Conservation (phyloP, 2,797 vertebrate species). For the Hephaestus fuliginosus region DNA sequence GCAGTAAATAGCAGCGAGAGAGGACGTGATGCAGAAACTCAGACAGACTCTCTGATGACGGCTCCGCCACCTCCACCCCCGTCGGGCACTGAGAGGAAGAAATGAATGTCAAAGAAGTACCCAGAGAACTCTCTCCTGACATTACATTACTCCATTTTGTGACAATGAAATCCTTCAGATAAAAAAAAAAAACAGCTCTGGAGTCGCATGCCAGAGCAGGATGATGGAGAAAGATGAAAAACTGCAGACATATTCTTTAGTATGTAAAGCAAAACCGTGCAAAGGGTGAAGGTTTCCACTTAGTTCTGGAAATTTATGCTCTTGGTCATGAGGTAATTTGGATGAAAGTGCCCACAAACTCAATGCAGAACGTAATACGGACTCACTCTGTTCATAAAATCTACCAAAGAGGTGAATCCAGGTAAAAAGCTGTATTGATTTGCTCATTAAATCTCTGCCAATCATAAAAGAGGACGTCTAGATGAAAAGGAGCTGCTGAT, state of each 20-base stretch:
- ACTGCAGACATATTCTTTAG: neutral
- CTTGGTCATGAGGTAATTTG: neutral
- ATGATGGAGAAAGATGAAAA: neutral
- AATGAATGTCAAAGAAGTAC: constrained; percentile 1
- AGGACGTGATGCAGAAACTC: neutral
- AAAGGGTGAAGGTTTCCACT: neutral
- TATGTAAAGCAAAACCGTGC: neutral
- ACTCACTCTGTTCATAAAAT: neutral
- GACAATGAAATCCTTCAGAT: neutral
- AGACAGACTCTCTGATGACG: neutral
- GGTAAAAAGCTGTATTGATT: neutral
- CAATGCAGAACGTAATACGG: neutral
- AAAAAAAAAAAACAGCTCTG: neutral
- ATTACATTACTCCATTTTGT: neutral
- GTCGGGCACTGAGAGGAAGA: constrained; percentile 14
- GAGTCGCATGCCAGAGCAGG: neutral
- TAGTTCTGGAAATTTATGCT: neutral
- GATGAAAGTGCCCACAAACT: neutral
- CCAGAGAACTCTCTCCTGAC: neutral
- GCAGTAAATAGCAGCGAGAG: constrained; percentile 3
- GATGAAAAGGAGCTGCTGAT: neutral
- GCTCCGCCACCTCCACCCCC: neutral
- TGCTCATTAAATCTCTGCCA: neutral
- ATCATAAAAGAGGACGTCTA: neutral
- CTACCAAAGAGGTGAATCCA: neutral